Conservation (phyloP, 2,113 vertebrate species). For the Baryphthengus martii region DNA sequence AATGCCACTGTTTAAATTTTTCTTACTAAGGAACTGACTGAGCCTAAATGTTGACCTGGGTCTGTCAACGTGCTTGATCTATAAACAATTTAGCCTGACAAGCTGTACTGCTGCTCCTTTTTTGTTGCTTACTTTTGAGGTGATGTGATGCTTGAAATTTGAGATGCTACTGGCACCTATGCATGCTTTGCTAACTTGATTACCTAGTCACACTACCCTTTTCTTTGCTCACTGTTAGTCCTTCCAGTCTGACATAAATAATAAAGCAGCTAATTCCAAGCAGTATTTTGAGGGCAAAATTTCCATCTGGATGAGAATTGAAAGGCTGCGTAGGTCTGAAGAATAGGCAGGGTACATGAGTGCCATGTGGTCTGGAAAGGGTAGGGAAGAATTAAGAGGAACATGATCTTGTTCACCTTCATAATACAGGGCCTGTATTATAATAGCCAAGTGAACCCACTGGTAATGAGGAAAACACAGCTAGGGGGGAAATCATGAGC, state of each 20-base stretch:
- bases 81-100: background rate
- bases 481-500: background rate
- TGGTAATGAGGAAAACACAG: background rate
- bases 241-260: background rate
- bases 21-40: background rate
- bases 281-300: background rate
- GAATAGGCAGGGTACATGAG: background rate
- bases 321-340: background rate
- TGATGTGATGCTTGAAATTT: background rate
- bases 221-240: background rate
- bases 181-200: background rate
- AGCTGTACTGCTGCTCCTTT: background rate
- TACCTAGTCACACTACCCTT: background rate
- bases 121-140: background rate
- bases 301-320: background rate
- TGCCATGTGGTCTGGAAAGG: rapidly evolving
- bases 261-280: background rate
- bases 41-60: background rate
- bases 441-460: background rate
- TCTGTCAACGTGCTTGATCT: background rate
- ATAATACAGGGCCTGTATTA: background rate
- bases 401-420: rapidly evolving
- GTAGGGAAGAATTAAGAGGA: background rate
- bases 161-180: background rate
- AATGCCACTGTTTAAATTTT: background rate